Evolutionary conservation across 2,888 invertebrate species (phyloP), one percentile per base, ranked within the genome.

Genomic region (Agrochola litura): DNA sequence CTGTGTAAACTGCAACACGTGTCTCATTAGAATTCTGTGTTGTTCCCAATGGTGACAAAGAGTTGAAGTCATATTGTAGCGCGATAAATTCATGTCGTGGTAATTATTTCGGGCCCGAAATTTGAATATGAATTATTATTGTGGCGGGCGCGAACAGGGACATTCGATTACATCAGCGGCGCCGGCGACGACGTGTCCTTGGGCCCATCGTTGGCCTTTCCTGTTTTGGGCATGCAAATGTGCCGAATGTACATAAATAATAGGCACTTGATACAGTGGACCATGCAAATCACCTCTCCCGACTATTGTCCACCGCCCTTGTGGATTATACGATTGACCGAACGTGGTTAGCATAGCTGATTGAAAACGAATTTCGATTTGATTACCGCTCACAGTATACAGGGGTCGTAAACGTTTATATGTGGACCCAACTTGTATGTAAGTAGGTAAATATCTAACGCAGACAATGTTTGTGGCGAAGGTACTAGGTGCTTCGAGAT

Each of bases 281-380:
- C 91, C 90, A 95, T 96, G 94, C 95, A 94, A 95, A 96, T 95
- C 91, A 92, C 92, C 91, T 95, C 95, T 94, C 94, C 91, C 90
- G 92, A 92, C 95, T 92, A 96, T 96, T 96, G 96, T 96, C 93
- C 91, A 88, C 89, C 92, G 95, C 94, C 95, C 94, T 95, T 95
- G 95, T 92, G 92, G 94, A 93, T 95, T 94, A 94, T 92, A 92
- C 93, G 91, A 89, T 88, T 90, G 91, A 89, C 90, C 89, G 90
- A 82, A 95, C 96, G 95, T 94, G 96, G 90, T 87, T 83, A 86
- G 95, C 93, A 95, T 96, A 84, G 80, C 84, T 93, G 92, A 96
- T 95, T 91, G 91, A 88, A 92, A 93, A 92, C 92, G 89, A 93
- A 94, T 94, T 95, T 94, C 91, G 93, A 92, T 94, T 92, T 90